Percentiles rank a stretch among this genome's conserved stretches.
These are phyloP conservation scores for Pseudomyrmex pallidus DNA, from an alignment of 1,140 invertebrate species.

Conservation along the genomic window DNA sequence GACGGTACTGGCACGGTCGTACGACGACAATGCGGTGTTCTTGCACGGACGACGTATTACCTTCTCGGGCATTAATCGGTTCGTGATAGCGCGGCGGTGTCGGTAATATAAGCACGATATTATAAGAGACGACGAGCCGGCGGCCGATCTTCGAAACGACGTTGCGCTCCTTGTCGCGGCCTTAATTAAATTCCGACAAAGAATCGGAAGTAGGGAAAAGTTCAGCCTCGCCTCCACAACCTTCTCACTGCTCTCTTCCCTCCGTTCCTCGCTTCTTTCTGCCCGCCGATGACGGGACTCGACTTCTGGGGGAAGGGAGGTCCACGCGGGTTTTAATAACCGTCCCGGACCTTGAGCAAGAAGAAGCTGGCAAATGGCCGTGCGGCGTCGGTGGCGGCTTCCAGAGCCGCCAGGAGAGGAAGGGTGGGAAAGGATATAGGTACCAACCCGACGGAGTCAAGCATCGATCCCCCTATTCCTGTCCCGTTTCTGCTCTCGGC, in stretches of 20 bases:
- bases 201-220: constrained; percentile 71
- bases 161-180: constrained; percentile 65
- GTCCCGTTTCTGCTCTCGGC: constrained; percentile 66
- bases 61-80: constrained; percentile 55
- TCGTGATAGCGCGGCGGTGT: constrained; percentile 34
- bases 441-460: constrained; percentile 70
- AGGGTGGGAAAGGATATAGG: constrained; percentile 59
- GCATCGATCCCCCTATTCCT: constrained; percentile 78
- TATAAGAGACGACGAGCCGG: constrained; percentile 41
- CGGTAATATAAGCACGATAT: constrained; percentile 55
- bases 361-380: constrained; percentile 80
- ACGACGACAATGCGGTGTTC: constrained; percentile 54
- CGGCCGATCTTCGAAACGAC: constrained; percentile 26
- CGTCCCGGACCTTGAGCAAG: constrained; percentile 64
- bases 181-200: constrained; percentile 76
- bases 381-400: constrained; percentile 66
- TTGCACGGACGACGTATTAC: constrained; percentile 58
- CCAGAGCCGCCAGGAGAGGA: constrained; percentile 60
- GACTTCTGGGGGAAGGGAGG: constrained; percentile 47
- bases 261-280: too few relatives aligned
- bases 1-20: constrained; percentile 37
- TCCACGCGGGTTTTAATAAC: constrained; percentile 75
- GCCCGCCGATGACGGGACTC: constrained; percentile 46
- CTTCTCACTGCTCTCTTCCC: too few relatives aligned
- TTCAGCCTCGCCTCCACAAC: constrained; percentile 39